Percentiles rank a stretch among this genome's conserved stretches.
phyloP scores from a whole-genome alignment of 2,797 vertebrate genomes.

The Paratrypauchen microcephalus region DNA sequence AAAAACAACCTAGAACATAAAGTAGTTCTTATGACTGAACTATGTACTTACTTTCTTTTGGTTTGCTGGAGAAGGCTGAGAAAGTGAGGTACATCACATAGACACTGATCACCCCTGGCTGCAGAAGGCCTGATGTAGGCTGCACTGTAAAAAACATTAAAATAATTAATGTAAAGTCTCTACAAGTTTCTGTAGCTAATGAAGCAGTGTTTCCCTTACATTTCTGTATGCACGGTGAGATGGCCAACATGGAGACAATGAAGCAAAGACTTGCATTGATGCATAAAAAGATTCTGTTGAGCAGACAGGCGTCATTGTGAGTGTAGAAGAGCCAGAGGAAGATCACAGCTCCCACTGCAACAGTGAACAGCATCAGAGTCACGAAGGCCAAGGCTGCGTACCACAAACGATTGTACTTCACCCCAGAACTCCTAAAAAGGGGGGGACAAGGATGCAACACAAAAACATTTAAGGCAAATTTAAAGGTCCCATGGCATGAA shows the following conservation, averaged over 20 bases:
- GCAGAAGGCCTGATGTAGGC: constrained; percentile 91
- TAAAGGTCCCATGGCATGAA: too few species aligned
- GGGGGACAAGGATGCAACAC: constrained; percentile 2
- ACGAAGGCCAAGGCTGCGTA: constrained; percentile 88
- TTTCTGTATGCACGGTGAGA: constrained; percentile 90
- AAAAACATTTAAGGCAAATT: constrained; percentile 34
- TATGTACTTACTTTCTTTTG: constrained; percentile 85
- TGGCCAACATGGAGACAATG: constrained; percentile 87
- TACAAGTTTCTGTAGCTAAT: background rate
- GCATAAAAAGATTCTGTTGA: constrained; percentile 92
- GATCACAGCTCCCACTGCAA: constrained; percentile 84
- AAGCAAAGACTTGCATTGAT: constrained; percentile 90
- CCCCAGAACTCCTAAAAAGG: constrained; percentile 86
- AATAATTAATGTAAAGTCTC: background rate
- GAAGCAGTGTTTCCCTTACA: constrained; percentile 74
- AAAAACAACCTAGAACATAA: background rate
- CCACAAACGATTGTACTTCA: constrained; percentile 87
- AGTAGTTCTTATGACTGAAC: background rate
- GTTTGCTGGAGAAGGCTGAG: constrained; percentile 94
- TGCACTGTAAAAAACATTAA: constrained; percentile 79
- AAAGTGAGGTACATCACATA: constrained; percentile 98
- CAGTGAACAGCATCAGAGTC: constrained; percentile 86
- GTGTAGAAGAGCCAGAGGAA: constrained; percentile 91
- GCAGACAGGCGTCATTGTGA: constrained; percentile 80
- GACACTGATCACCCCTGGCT: constrained; percentile 93